Conservation (phyloP, 2,113 vertebrate species). For the Lophochroa leadbeateri region DNA sequence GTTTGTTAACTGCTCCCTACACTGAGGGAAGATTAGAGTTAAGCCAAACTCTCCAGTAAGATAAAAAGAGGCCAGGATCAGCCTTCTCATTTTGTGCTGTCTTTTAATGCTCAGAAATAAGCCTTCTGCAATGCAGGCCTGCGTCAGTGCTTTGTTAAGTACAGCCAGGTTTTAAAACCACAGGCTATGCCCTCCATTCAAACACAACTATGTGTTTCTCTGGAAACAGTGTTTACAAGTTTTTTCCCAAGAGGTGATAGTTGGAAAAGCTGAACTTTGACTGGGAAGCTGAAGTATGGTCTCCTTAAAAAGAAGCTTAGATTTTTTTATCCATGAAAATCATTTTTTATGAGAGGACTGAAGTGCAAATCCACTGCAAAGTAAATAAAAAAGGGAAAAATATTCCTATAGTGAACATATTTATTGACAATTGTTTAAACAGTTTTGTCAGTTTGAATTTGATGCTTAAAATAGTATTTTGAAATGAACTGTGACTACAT, state of each 20-base stretch:
- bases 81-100: not conserved
- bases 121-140: not conserved
- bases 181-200: not conserved
- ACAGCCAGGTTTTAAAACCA: not conserved
- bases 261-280: not conserved
- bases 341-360: not conserved
- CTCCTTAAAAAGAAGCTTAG: not conserved
- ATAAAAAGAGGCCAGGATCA: not conserved
- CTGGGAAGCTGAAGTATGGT: not conserved
- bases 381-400: not conserved
- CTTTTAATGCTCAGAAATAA: not conserved
- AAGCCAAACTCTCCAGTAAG: not conserved
- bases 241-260: not conserved
- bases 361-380: not conserved
- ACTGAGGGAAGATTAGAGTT: not conserved
- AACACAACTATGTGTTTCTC: not conserved
- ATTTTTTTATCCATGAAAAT: not conserved
- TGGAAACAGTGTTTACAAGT: not conserved
- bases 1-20: not conserved
- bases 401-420: rapidly evolving
- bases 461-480: not conserved
- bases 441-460: not conserved
- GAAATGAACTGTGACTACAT: not conserved
- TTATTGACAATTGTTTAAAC: not conserved
- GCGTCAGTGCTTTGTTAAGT: not conserved